These are phyloP conservation scores for Drosophila teissieri DNA, from an alignment of 1,140 invertebrate species.

Conservation along the genomic window DNA sequence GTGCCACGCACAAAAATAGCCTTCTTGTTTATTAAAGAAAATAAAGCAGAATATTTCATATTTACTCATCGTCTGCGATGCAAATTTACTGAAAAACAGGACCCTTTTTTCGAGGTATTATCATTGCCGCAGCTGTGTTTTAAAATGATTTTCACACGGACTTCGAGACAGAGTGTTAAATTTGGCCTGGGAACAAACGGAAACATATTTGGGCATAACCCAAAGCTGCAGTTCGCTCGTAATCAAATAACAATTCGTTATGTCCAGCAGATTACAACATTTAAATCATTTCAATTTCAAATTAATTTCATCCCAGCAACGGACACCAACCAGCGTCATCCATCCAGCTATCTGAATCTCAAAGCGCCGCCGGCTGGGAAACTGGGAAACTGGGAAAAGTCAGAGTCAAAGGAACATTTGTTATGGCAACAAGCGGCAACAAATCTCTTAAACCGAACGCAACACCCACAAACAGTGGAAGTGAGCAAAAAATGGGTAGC, in stretches of 20 bases:
- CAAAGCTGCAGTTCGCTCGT: slow-evolving; percentile 23
- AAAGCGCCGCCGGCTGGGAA: slow-evolving; percentile 36
- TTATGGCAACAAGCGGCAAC: slow-evolving; percentile 52
- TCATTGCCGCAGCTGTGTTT: slow-evolving; percentile 1
- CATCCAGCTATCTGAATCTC: slow-evolving; percentile 34
- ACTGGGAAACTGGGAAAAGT: slow-evolving; percentile 30
- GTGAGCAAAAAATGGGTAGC: slow-evolving; percentile 33
- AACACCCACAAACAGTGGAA: slow-evolving; percentile 53
- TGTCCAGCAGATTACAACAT: slow-evolving; percentile 49
- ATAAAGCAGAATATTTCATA: too few species aligned
- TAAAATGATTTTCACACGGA: neutral
- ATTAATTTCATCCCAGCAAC: slow-evolving; percentile 58
- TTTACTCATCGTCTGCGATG: too few species aligned
- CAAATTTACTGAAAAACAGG: neutral
- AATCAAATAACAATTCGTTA: slow-evolving; percentile 58
- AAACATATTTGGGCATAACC: slow-evolving; percentile 9
- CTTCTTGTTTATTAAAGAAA: too few species aligned
- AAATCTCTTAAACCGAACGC: slow-evolving; percentile 68
- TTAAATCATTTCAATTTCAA: slow-evolving; percentile 63
- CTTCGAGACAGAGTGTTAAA: neutral
- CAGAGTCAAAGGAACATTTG: slow-evolving; percentile 56
- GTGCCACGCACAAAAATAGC: too few species aligned
- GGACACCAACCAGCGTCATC: slow-evolving; percentile 47
- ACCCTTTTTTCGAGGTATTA: neutral
- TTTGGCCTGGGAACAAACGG: slow-evolving; percentile 2